Percentiles rank a stretch among this genome's conserved stretches.
phyloP scores from a whole-genome alignment of 2,797 vertebrate genomes.

The Myotis vivesi region DNA sequence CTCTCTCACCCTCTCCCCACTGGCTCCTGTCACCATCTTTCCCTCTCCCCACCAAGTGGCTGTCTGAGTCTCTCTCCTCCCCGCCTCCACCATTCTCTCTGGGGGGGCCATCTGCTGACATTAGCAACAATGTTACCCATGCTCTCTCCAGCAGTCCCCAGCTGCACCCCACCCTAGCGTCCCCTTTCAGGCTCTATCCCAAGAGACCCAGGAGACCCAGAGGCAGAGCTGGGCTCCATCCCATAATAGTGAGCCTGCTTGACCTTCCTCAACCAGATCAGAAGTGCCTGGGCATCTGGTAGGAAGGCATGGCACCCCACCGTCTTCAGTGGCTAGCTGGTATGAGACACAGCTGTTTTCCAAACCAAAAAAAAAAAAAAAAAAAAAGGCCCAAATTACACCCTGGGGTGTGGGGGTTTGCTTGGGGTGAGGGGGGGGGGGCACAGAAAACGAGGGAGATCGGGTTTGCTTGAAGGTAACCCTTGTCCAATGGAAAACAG shows the following conservation, averaged over 20 bases:
- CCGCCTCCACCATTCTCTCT: conserved; percentile 18
- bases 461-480: conserved; percentile 49
- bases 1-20: conserved; percentile 5
- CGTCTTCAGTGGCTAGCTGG: conserved; percentile 55
- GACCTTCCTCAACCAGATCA: conserved; percentile 64
- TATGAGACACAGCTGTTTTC: conserved; percentile 53
- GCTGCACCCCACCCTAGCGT: conserved; percentile 44
- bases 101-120: conserved; percentile 65
- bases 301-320: conserved; percentile 44
- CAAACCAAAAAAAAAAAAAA: not conserved
- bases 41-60: not conserved
- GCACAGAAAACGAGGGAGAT: not conserved
- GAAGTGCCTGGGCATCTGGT: conserved; percentile 70
- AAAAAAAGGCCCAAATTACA: not conserved
- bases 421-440: no score
- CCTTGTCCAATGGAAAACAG: conserved; percentile 4
- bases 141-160: conserved; percentile 1
- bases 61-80: conserved; percentile 42
- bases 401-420: not conserved
- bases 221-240: conserved; percentile 56
- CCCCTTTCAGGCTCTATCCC: not conserved
- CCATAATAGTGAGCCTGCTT: conserved; percentile 66
- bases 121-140: conserved; percentile 62
- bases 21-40: not conserved
- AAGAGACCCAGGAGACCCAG: conserved; percentile 44